These are phyloP conservation scores for Jaculus jaculus DNA, from an alignment of 2,113 vertebrate genomes.

Conservation along the genomic window DNA sequence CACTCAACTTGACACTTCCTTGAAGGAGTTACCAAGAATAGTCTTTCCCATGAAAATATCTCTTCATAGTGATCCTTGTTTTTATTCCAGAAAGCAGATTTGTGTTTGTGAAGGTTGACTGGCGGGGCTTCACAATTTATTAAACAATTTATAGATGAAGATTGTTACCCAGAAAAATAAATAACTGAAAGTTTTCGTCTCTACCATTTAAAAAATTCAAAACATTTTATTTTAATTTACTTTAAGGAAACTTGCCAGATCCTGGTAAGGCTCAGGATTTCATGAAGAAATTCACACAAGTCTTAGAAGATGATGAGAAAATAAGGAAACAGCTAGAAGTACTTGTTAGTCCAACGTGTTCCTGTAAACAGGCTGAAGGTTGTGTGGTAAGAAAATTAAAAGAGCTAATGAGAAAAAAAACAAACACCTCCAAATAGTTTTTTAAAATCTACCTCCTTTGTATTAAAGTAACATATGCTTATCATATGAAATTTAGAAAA, in stretches of 20 bases:
- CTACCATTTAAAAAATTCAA: constrained; percentile 35
- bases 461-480: neutral
- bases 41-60: neutral
- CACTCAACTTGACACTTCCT: neutral
- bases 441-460: neutral
- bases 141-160: constrained; percentile 47
- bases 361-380: constrained; percentile 90
- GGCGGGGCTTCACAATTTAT: neutral
- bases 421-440: neutral
- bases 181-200: neutral
- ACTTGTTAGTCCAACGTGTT: constrained; percentile 89
- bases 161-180: constrained; percentile 27
- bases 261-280: constrained; percentile 99
- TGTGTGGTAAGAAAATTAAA: constrained; percentile 87
- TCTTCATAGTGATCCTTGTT: neutral
- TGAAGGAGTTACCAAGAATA: neutral
- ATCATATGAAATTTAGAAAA: constrained; percentile 10
- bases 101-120: constrained; percentile 24
- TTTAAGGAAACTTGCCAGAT: constrained; percentile 95
- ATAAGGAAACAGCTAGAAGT: constrained; percentile 91
- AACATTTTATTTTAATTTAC: constrained; percentile 69
- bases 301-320: constrained; percentile 97
- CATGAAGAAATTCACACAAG: constrained; percentile 98
- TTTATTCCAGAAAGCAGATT: neutral
- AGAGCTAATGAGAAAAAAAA: neutral